phyloP scores from a whole-genome alignment of 2,113 vertebrate genomes.

The Pitta sordida region DNA sequence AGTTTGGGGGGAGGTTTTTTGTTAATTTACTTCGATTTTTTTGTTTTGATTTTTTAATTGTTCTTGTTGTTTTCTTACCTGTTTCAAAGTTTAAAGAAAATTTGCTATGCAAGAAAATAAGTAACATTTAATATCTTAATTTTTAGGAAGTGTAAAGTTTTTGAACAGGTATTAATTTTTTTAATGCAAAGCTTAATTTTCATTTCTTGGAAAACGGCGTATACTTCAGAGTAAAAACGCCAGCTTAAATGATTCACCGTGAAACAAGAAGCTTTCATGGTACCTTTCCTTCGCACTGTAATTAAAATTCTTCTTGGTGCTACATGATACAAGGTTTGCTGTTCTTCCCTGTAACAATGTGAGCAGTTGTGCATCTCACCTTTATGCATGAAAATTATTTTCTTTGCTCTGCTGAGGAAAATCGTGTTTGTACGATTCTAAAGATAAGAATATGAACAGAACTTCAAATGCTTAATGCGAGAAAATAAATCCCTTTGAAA shows the following conservation, averaged over 20 bases:
- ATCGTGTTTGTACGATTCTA: neutral
- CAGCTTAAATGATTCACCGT: neutral
- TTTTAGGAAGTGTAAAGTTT: neutral
- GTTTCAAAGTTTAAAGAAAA: neutral
- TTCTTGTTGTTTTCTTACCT: too few species aligned
- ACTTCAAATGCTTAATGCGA: neutral
- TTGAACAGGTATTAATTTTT: neutral
- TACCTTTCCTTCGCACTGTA: neutral
- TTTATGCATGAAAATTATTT: neutral
- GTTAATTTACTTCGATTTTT: neutral
- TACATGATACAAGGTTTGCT: neutral
- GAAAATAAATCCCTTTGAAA: conserved; percentile 17
- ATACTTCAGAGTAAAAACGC: neutral
- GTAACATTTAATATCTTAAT: neutral
- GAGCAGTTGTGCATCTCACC: neutral
- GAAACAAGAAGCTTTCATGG: neutral
- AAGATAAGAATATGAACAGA: neutral
- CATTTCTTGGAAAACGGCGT: neutral
- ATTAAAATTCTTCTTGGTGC: conserved; percentile 40
- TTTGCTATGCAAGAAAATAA: conserved; percentile 36
- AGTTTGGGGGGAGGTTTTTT: too few species aligned
- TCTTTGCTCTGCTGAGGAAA: neutral
- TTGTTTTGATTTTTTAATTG: neutral
- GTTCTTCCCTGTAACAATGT: neutral
- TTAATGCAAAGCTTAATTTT: neutral